Evolutionary conservation across 2,113 vertebrate genomes (phyloP), one percentile per base, ranked within the genome.

Genomic region (Chitala chitala): DNA sequence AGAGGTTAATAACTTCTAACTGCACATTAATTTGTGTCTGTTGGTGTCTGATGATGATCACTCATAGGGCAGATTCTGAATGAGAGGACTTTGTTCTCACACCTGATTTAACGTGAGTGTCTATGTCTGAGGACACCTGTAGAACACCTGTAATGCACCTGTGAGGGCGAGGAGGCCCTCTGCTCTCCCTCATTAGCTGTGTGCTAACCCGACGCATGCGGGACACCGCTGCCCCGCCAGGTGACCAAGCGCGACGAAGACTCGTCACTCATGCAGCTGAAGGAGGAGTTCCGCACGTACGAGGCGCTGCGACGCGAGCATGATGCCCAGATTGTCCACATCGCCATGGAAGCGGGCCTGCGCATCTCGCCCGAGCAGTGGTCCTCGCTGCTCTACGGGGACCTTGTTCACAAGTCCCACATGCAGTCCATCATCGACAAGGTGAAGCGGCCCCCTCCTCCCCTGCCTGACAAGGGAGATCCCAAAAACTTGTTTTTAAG

Each of bases 391-490:
- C 85, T 98, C 0, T 98, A 98, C 36, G 96, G 96, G 74, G 96
- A 98, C 84, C 89, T 98, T 81, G 92, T 94, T n/a, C 96, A 98
- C 86, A 98, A 98, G 84, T 98, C 96, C 51, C 96, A 98, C 83
- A 98, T 98, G 96, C 96, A 98, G 79, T 98, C 96, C 70, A 98
- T 98, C 84, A 98, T 98, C 76, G 96, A 98, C 87, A 98, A 98
- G 94, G 96, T 98, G 55, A 7, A 58, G 5, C 4, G 10, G 29
- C 17, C n/a, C 4, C 63, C 4, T 69, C 33, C n/a, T 24, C 64
- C 2, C 29, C 50, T 0, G 15, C 15, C 64, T 48, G n/a, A 66
- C 63, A 72, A 15, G 42, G 6, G 10, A 56, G 24, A 46, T 22
- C 2, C 46, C 22, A 5, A 33, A n/a, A n/a, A n/a, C n/a, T n/a